Evolutionary conservation across 2,888 invertebrate species (phyloP).

Genomic region (Microplitis manilae): DNA sequence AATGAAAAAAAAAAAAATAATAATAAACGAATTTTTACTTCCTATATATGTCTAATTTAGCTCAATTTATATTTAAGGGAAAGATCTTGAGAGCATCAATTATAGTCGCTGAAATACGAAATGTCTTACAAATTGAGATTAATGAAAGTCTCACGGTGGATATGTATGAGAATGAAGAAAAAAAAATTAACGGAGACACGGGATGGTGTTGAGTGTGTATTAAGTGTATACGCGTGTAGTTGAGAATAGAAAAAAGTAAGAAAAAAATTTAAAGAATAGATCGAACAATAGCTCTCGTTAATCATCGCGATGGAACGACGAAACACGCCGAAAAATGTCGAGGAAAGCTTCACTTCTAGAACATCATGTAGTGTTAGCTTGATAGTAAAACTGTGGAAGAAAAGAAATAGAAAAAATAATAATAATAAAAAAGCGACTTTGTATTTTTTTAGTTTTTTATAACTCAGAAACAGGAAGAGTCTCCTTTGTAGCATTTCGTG

Average conservation of each 20-base stretch:
- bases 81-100: slow-evolving; percentile 21
- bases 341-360: neutral
- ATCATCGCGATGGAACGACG: slow-evolving; percentile 19
- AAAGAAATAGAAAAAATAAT: slow-evolving; percentile 13
- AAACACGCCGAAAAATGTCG: neutral
- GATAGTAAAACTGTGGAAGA: neutral
- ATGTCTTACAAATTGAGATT: slow-evolving; percentile 50
- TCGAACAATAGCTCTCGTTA: slow-evolving; percentile 27
- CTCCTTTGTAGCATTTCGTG: neutral
- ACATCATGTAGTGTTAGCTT: neutral
- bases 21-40: too few species aligned
- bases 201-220: slow-evolving; percentile 2
- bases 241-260: slow-evolving; percentile 3
- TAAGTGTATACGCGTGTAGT: neutral
- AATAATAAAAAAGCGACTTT: slow-evolving; percentile 6
- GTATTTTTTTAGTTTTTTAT: neutral
- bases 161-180: slow-evolving; percentile 14
- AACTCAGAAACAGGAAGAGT: neutral
- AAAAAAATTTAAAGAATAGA: slow-evolving; percentile 4
- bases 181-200: slow-evolving; percentile 10
- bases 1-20: too few species aligned
- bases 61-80: neutral
- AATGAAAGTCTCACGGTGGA: slow-evolving; percentile 38
- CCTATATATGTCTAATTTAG: neutral
- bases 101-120: slow-evolving; percentile 33